These are phyloP conservation scores for Eudorcas thomsonii DNA, from an alignment of 2,113 vertebrate species.

Conservation along the genomic window DNA sequence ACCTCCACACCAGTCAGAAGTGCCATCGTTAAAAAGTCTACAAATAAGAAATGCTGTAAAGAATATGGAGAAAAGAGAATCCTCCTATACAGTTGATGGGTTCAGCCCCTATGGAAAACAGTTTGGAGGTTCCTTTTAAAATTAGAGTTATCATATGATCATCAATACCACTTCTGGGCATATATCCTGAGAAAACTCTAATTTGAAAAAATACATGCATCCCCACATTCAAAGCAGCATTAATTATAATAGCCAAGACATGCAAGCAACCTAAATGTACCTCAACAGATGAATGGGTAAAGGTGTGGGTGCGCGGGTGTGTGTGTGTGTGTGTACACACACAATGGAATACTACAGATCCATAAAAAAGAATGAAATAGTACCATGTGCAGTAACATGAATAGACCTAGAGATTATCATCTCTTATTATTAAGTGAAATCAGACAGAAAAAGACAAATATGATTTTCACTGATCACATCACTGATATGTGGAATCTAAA, in stretches of 20 bases:
- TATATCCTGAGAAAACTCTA: not conserved
- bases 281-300: not conserved
- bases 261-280: not conserved
- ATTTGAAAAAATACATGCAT: not conserved
- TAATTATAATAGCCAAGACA: not conserved
- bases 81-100: not conserved
- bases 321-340: not conserved
- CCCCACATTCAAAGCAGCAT: not conserved
- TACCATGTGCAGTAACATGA: not conserved
- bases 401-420: not conserved
- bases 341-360: not conserved
- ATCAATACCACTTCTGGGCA: not conserved
- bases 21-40: not conserved
- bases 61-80: not conserved
- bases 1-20: not conserved
- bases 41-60: not conserved
- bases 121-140: not conserved
- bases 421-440: not conserved
- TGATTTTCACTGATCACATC: not conserved
- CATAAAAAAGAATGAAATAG: not conserved
- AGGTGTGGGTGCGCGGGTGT: not conserved
- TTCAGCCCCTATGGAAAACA: not conserved
- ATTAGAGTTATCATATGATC: not conserved
- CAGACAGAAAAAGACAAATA: not conserved
- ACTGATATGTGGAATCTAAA: not conserved